phyloP scores from a whole-genome alignment of 2,888 invertebrate species.

The Chironomus tentans region DNA sequence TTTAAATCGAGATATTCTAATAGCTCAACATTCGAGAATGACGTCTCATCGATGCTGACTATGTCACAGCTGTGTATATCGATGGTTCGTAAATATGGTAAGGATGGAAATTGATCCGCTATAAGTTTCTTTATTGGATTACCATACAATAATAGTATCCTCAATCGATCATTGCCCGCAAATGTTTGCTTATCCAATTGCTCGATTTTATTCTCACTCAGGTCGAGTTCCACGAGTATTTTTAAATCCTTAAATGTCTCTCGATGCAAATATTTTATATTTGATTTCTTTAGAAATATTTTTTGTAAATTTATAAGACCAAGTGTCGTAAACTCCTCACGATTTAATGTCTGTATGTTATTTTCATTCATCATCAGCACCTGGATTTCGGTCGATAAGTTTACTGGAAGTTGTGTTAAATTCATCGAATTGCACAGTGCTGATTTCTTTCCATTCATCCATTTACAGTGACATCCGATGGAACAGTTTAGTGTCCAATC shows the following conservation, averaged over 20 bases:
- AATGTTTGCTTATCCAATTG: slow-evolving; percentile 70
- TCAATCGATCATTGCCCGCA: slow-evolving; percentile 71
- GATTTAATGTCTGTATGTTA: slow-evolving; percentile 61
- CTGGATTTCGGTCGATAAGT: slow-evolving; percentile 58
- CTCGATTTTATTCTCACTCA: slow-evolving; percentile 71
- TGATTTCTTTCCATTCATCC: slow-evolving; percentile 85
- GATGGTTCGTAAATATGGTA: slow-evolving; percentile 71
- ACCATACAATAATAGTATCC: slow-evolving; percentile 67
- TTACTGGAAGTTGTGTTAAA: slow-evolving; percentile 65
- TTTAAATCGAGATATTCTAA: slow-evolving; percentile 71
- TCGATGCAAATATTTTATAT: slow-evolving; percentile 64
- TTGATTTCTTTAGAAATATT: slow-evolving; percentile 67
- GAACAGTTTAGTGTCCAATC: slow-evolving; percentile 83
- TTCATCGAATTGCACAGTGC: slow-evolving; percentile 76
- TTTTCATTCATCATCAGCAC: slow-evolving; percentile 78
- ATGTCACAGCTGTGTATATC: slow-evolving; percentile 74
- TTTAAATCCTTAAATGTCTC: slow-evolving; percentile 81
- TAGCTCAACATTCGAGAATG: slow-evolving; percentile 64
- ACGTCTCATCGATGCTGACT: slow-evolving; percentile 62
- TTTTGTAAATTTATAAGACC: slow-evolving; percentile 77
- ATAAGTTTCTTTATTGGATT: slow-evolving; percentile 68
- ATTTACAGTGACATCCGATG: slow-evolving; percentile 79
- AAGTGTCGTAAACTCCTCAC: slow-evolving; percentile 68
- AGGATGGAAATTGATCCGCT: slow-evolving; percentile 69
- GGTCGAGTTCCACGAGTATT: slow-evolving; percentile 77